Conservation (phyloP, 1,140 invertebrate genomes). For the Zaprionus africanus region DNA sequence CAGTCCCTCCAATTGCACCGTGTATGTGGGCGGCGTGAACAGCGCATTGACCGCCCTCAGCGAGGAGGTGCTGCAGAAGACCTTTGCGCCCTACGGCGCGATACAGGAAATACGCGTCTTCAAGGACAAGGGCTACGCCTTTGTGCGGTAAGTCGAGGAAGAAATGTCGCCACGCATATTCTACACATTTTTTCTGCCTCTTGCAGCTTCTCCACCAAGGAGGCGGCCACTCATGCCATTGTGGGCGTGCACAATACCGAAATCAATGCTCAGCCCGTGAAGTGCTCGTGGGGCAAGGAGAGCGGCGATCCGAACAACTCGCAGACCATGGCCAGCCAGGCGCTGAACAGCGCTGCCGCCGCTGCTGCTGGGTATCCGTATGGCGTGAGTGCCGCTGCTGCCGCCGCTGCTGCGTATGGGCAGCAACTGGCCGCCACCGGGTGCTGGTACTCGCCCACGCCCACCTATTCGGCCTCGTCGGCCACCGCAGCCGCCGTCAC, state of each 20-base stretch:
- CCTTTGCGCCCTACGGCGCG: constrained; percentile 96
- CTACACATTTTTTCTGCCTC: background rate
- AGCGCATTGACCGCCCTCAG: constrained; percentile 95
- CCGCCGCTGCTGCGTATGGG: constrained; percentile 80
- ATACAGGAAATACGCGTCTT: constrained; percentile 99
- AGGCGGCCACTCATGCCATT: constrained; percentile 98
- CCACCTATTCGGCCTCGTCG: constrained; percentile 87
- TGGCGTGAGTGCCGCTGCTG: constrained; percentile 76
- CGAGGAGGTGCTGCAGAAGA: constrained; percentile 98
- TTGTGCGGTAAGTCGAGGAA: constrained; percentile 91
- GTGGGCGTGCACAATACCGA: constrained; percentile 98
- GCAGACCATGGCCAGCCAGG: constrained; percentile 88
- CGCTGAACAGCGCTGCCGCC: constrained; percentile 77
- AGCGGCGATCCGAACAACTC: constrained; percentile 95
- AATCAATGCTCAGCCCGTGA: constrained; percentile 98
- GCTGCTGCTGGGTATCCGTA: constrained; percentile 81
- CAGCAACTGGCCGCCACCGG: constrained; percentile 85
- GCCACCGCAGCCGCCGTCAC: constrained; percentile 85
- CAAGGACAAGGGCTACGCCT: constrained; percentile 99
- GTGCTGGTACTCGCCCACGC: constrained; percentile 90
- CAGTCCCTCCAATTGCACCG: constrained; percentile 99
- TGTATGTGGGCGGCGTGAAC: constrained; percentile 98
- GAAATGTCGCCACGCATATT: background rate
- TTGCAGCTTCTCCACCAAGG: constrained; percentile 97
- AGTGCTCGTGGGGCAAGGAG: constrained; percentile 99